phyloP scores from a whole-genome alignment of 2,888 invertebrate genomes.

The Drosophila helvetica region DNA sequence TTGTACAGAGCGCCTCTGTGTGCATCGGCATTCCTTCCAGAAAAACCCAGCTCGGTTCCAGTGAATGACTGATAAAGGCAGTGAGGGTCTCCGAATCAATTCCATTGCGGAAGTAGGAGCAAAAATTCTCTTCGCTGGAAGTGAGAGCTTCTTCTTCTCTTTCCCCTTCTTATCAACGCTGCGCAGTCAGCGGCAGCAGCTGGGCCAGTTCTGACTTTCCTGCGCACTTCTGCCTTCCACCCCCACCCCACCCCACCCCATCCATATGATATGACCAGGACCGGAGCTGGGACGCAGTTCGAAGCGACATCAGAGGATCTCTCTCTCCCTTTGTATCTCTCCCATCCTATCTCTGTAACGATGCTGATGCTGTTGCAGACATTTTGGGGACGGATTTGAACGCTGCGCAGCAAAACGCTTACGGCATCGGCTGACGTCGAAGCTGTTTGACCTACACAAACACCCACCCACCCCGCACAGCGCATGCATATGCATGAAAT shows the following conservation, averaged over 20 bases:
- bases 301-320: constrained; percentile 27
- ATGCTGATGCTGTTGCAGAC: constrained; percentile 25
- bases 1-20: not conserved
- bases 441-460: constrained; percentile 45
- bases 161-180: constrained; percentile 56
- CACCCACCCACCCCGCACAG: not conserved
- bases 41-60: constrained; percentile 5
- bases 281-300: not conserved
- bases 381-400: constrained; percentile 24
- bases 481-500: not conserved
- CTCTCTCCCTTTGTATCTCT: not conserved
- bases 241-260: not conserved
- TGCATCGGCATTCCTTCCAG: constrained; percentile 24
- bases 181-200: constrained; percentile 57
- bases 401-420: constrained; percentile 18
- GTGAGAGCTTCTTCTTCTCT: constrained; percentile 22
- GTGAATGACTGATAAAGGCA: constrained; percentile 50
- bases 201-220: constrained; percentile 32
- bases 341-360: not conserved
- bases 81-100: constrained; percentile 51
- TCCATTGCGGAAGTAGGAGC: constrained; percentile 57
- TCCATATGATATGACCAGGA: not conserved
- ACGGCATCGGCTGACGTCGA: constrained; percentile 19
- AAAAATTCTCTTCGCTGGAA: constrained; percentile 29
- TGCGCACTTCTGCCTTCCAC: constrained; percentile 31